phyloP scores from a whole-genome alignment of 2,113 vertebrate genomes.

The Oreochromis aureus region DNA sequence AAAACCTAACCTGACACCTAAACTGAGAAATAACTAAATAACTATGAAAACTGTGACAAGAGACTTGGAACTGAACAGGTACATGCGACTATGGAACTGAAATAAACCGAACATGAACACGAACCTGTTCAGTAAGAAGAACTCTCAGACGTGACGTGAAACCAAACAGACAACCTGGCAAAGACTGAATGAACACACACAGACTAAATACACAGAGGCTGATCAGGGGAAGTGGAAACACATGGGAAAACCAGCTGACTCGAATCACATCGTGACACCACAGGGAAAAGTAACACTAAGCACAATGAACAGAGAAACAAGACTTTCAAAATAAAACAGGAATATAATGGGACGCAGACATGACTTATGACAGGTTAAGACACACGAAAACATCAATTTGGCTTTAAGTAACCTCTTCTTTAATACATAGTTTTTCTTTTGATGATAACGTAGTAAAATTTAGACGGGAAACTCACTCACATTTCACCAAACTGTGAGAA shows the following conservation, averaged over 20 bases:
- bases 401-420: not conserved
- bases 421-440: not conserved
- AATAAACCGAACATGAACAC: not conserved
- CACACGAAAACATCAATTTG: not conserved
- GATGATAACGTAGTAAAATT: not conserved
- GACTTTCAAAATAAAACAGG: not conserved
- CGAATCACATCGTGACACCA: not conserved
- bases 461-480: fast-evolving
- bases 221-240: not conserved
- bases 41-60: not conserved
- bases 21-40: not conserved
- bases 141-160: not conserved
- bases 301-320: not conserved
- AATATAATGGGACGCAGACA: not conserved
- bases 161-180: fast-evolving
- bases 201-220: not conserved
- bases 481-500: not conserved
- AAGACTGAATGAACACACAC: not conserved
- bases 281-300: not conserved
- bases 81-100: not conserved
- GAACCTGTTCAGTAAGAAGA: not conserved
- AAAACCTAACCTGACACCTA: not conserved
- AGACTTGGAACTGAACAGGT: not conserved
- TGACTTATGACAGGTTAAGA: not conserved
- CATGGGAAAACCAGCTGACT: not conserved